phyloP scores from a whole-genome alignment of 2,888 invertebrate genomes.

The Macrosoma leucophasiata region DNA sequence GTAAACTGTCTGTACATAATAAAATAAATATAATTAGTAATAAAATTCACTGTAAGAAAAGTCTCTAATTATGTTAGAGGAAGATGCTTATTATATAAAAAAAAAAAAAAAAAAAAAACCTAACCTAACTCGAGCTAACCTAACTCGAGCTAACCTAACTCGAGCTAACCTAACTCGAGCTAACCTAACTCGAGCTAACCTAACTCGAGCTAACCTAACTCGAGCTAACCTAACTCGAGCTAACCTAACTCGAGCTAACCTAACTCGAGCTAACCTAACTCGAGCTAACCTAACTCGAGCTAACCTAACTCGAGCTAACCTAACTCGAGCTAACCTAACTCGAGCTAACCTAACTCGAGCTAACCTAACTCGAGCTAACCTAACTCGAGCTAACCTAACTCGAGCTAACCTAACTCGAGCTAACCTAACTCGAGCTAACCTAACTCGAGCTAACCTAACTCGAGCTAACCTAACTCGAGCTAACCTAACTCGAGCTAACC shows the following conservation, averaged over 20 bases:
- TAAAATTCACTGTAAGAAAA: too few relatives aligned
- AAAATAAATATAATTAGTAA: too few relatives aligned
- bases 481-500: too few relatives aligned
- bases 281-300: constrained; percentile 20
- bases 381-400: constrained; percentile 19
- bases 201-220: constrained; percentile 22
- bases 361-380: constrained; percentile 24
- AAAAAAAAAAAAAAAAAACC: too few relatives aligned
- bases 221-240: constrained; percentile 24
- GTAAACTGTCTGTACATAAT: too few relatives aligned
- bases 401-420: constrained; percentile 24
- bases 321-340: constrained; percentile 21
- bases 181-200: constrained; percentile 20
- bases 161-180: constrained; percentile 20
- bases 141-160: constrained; percentile 16
- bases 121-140: constrained; percentile 17
- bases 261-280: constrained; percentile 22
- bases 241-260: constrained; percentile 25
- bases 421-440: constrained; percentile 25
- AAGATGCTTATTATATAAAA: too few relatives aligned
- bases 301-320: constrained; percentile 22
- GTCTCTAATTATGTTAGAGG: too few relatives aligned
- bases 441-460: constrained; percentile 22
- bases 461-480: too few relatives aligned
- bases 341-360: constrained; percentile 24